These are phyloP conservation scores for Sebastes matsubarae DNA, from an alignment of 2,797 vertebrate genomes.

Conservation along the genomic window DNA sequence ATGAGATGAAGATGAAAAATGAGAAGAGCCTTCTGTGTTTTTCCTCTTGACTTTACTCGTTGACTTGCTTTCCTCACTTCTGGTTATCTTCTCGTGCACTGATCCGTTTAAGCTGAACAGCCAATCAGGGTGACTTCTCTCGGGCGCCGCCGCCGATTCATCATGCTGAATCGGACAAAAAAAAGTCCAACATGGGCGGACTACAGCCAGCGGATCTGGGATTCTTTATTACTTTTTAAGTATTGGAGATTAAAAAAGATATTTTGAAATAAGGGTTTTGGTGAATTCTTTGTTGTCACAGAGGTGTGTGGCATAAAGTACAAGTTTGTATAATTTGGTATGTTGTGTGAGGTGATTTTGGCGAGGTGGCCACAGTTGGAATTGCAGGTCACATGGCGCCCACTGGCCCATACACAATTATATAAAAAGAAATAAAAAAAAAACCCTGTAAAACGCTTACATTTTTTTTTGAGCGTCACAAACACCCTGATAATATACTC, in stretches of 20 bases:
- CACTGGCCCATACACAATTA: background rate
- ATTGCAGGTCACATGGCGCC: background rate
- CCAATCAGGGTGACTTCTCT: too few species aligned
- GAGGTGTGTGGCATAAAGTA: background rate
- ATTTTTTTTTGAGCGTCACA: too few species aligned
- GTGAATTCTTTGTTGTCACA: background rate
- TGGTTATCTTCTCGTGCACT: too few species aligned
- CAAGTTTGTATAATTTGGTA: background rate
- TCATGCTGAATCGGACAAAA: too few species aligned
- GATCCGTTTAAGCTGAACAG: too few species aligned
- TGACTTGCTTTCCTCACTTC: too few species aligned
- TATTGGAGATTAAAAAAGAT: background rate
- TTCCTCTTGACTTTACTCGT: too few species aligned
- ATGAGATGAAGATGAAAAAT: too few species aligned
- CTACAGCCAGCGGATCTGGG: background rate
- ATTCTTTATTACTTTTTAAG: background rate
- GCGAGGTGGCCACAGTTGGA: background rate
- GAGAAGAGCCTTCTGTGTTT: too few species aligned
- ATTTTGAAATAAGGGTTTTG: background rate
- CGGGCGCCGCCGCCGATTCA: too few species aligned
- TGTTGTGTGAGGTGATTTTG: background rate
- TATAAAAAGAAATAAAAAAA: background rate
- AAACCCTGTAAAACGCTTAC: accelerated
- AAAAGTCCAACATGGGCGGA: too few species aligned
- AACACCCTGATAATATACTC: background rate